Percentiles rank a stretch among this genome's conserved stretches.
These are phyloP conservation scores for Tretioscincus oriximinensis DNA, from an alignment of 2,113 vertebrate genomes.

Conservation along the genomic window DNA sequence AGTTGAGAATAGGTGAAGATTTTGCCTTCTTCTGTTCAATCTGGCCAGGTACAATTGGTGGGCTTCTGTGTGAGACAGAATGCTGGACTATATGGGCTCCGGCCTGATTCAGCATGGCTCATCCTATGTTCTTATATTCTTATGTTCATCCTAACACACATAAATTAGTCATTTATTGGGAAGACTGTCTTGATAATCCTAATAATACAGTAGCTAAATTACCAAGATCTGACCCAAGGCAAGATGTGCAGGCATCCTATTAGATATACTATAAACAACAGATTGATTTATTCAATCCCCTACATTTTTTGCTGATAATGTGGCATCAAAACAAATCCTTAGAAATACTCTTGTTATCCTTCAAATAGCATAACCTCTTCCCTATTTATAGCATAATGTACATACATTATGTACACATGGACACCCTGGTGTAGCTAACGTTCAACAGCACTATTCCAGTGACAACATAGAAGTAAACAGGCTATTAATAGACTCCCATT, in stretches of 20 bases:
- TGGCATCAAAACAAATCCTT: not conserved
- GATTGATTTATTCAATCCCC: not conserved
- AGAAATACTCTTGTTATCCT: not conserved
- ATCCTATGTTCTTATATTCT: too few relatives aligned
- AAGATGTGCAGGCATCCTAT: not conserved
- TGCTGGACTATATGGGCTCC: too few relatives aligned
- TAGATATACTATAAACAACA: not conserved
- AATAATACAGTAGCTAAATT: not conserved
- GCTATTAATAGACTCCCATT: constrained; percentile 37
- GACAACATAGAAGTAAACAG: constrained; percentile 3
- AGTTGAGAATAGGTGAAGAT: too few relatives aligned
- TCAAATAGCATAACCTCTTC: not conserved
- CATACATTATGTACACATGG: constrained; percentile 22
- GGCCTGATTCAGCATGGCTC: too few relatives aligned
- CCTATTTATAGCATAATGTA: constrained; percentile 13
- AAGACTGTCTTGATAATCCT: not conserved
- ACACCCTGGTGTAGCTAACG: constrained; percentile 9
- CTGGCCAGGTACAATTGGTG: too few relatives aligned
- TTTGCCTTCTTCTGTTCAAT: too few relatives aligned
- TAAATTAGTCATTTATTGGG: not conserved
- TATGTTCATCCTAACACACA: not conserved
- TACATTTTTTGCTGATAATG: not conserved
- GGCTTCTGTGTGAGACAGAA: too few relatives aligned
- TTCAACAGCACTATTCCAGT: constrained; percentile 38
- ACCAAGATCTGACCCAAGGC: not conserved